Evolutionary conservation across 2,797 vertebrate genomes (phyloP), one percentile per base, ranked within the genome.

Genomic region (Microcaecilia unicolor): DNA sequence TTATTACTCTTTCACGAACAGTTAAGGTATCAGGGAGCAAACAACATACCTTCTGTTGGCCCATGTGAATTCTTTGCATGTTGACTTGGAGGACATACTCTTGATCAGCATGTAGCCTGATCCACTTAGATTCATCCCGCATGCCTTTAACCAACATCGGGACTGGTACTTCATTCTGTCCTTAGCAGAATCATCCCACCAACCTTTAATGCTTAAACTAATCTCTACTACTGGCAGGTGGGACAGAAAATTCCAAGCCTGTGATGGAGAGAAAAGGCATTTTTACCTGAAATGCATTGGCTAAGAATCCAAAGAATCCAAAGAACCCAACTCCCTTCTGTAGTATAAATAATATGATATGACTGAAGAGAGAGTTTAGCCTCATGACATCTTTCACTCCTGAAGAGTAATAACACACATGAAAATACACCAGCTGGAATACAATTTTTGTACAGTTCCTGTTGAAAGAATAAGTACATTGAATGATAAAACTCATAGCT

Each of bases 31-130:
- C 42, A 44, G 55, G 56, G 41, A 42, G 43, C 37, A 56, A 62
- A 56, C 35, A 48, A 30, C 24, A 3, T 74, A 98, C 95, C 90
- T 89, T 91, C 57, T 80, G 77, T 53, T 82, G 83, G 23, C 88
- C 85, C 30, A 50, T 14, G 53, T 76, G 87, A 60, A 85, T 53
- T 61, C 91, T 84, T 27, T 73, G 79, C 72, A 99, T 66, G 3
- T 78, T 72, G 65, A 98, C 85, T 64, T 93, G 91, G 37, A 99
- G 89, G 36, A 99, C 90, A 40, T 98, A 97, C 71, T 99, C 91
- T 61, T 91, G 96, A 72, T 98, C 92, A 13, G 94, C 88, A 7
- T 91, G 89, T 47, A 99, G 71, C 1, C 46, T 61, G 64, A 92
- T 61, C 92, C 93, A 99, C 52, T 62, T 86, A 62, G 70, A 80